Conservation (phyloP, 2,113 vertebrate genomes). For the Heterochromis multidens region DNA sequence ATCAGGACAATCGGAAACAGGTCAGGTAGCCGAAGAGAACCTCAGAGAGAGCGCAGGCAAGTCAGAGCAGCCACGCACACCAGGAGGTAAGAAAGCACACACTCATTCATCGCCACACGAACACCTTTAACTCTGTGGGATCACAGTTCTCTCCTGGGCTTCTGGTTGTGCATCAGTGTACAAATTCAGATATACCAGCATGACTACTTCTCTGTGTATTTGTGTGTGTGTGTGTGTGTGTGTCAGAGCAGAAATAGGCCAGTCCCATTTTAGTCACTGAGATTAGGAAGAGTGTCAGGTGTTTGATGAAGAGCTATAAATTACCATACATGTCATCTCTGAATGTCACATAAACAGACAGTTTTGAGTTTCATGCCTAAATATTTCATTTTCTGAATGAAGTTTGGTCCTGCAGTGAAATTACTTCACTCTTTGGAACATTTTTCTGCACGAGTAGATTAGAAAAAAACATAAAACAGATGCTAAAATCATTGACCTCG, state of each 20-base stretch:
- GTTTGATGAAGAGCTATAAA: neutral
- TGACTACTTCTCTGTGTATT: neutral
- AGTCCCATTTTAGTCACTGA: slow-evolving; percentile 54
- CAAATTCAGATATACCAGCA: neutral
- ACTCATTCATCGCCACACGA: slow-evolving; percentile 16
- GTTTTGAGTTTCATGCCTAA: neutral
- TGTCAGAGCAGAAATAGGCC: slow-evolving; percentile 52
- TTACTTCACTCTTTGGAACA: neutral
- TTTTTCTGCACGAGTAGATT: neutral
- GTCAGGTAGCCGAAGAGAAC: slow-evolving; percentile 70
- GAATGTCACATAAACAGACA: neutral
- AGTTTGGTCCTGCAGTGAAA: neutral
- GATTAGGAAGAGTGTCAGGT: neutral
- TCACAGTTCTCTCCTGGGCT: slow-evolving; percentile 5
- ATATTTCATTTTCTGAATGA: neutral
- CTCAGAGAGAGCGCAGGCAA: slow-evolving; percentile 61
- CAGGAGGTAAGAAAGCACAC: slow-evolving; percentile 65
- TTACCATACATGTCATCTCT: neutral
- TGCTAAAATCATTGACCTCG: neutral
- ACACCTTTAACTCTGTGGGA: slow-evolving; percentile 43
- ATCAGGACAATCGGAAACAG: slow-evolving; percentile 62
- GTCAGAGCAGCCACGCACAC: slow-evolving; percentile 48
- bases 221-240: neutral
- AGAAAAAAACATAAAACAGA: neutral
- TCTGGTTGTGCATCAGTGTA: neutral